Evolutionary conservation across 2,797 vertebrate species (phyloP).

Genomic region (Pelobates cultripes): DNA sequence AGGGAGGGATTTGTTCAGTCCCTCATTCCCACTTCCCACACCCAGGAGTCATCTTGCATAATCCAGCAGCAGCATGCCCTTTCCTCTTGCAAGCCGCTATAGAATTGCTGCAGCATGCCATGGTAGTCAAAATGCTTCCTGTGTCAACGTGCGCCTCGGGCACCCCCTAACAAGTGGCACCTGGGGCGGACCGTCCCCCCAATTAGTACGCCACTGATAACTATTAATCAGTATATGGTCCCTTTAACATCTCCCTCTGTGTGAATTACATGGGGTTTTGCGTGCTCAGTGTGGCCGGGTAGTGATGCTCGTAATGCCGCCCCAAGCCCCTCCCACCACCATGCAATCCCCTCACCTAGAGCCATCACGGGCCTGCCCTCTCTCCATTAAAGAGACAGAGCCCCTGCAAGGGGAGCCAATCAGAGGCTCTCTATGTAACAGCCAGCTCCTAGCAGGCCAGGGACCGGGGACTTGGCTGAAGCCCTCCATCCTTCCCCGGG

Average conservation of each 20-base stretch:
- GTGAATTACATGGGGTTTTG: constrained; percentile 7
- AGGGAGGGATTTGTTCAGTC: too few relatives aligned
- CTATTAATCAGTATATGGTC: neutral
- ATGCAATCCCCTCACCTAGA: neutral
- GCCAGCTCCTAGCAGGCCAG: neutral
- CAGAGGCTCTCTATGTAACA: neutral
- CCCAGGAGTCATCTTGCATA: too few relatives aligned
- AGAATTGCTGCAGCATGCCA: too few relatives aligned
- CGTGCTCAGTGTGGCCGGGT: neutral
- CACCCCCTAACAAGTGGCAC: too few relatives aligned
- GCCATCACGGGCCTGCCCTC: constrained; percentile 12
- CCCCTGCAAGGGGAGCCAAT: neutral
- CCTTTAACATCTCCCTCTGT: neutral
- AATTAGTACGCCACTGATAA: too few relatives aligned
- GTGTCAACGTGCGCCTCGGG: too few relatives aligned
- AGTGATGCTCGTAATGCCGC: constrained; percentile 1
- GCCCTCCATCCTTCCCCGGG: constrained; percentile 16
- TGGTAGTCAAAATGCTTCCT: too few relatives aligned
- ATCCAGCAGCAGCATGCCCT: too few relatives aligned
- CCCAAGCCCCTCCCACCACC: constrained; percentile 23
- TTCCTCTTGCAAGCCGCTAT: too few relatives aligned
- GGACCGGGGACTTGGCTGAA: neutral
- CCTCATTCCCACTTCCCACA: too few relatives aligned
- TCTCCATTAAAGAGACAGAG: constrained; percentile 9
- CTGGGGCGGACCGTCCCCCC: too few relatives aligned